These are phyloP conservation scores for Tokudaia tokunoshimensis DNA, from an alignment of 2,797 vertebrate species.

Conservation along the genomic window DNA sequence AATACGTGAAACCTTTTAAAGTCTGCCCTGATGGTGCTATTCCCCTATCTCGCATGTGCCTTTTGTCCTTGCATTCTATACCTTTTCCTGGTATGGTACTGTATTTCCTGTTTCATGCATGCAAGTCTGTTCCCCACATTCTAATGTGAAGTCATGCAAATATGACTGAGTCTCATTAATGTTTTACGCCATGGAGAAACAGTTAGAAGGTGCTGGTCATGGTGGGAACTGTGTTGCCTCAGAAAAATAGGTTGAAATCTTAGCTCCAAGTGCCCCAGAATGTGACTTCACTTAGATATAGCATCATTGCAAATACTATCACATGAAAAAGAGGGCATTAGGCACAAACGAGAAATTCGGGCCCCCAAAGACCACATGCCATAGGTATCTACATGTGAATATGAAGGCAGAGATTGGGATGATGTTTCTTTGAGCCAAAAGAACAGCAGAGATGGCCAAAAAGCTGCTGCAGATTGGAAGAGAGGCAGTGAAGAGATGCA, in stretches of 20 bases:
- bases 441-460: neutral
- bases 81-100: conserved; percentile 24
- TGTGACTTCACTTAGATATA: conserved; percentile 37
- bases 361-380: neutral
- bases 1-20: conserved; percentile 5
- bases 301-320: neutral
- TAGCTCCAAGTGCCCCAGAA: neutral
- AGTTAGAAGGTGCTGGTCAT: conserved; percentile 32
- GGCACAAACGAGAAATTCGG: neutral
- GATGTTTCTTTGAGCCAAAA: neutral
- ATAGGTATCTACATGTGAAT: neutral
- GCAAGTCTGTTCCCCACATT: conserved; percentile 48
- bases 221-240: neutral
- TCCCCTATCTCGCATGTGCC: neutral
- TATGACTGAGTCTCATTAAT: neutral
- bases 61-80: conserved; percentile 59
- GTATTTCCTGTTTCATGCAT: neutral
- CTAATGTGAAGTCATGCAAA: neutral
- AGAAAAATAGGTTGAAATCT: conserved; percentile 5
- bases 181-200: neutral
- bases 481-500: neutral
- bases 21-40: neutral
- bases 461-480: neutral
- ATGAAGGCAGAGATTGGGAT: neutral
- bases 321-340: neutral